Conservation (phyloP, 2,113 vertebrate species). For the Mohoua ochrocephala region DNA sequence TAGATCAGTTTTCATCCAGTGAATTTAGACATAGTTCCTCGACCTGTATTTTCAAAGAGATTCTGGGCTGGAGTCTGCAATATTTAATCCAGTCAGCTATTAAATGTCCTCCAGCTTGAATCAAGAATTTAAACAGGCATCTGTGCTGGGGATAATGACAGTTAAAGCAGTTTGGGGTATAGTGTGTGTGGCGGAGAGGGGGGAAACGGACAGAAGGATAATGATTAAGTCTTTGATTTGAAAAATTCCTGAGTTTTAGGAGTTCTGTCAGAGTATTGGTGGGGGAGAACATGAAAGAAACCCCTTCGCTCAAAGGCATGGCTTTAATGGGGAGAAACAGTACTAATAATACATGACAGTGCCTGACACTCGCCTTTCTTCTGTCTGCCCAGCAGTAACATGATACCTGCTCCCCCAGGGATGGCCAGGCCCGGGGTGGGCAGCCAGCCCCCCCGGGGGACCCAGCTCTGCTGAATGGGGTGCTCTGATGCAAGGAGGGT, state of each 20-base stretch:
- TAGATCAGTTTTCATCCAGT: slow-evolving; percentile 75
- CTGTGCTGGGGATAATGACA: slow-evolving; percentile 60
- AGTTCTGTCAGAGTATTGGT: slow-evolving; percentile 36
- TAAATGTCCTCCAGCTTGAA: slow-evolving; percentile 74
- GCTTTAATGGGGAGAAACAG: slow-evolving; percentile 55
- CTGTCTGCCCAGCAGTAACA: slow-evolving; percentile 26
- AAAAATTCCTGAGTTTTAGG: slow-evolving; percentile 63
- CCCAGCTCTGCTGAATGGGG: too few relatives aligned
- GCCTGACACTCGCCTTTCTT: slow-evolving; percentile 29
- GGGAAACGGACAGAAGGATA: background rate
- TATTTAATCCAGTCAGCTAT: slow-evolving; percentile 77
- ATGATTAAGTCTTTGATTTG: slow-evolving; percentile 62
- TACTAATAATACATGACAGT: slow-evolving; percentile 47
- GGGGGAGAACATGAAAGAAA: slow-evolving; percentile 60
- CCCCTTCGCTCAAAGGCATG: slow-evolving; percentile 60
- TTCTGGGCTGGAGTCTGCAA: slow-evolving; percentile 68
- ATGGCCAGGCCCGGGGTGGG: background rate
- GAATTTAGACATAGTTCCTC: slow-evolving; percentile 69
- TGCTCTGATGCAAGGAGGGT: background rate
- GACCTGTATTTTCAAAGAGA: slow-evolving; percentile 74
- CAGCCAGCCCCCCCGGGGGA: background rate
- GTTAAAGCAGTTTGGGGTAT: slow-evolving; percentile 23
- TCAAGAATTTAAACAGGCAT: slow-evolving; percentile 67
- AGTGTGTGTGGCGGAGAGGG: background rate
- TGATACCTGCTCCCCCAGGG: background rate